Percentiles rank a stretch among this genome's conserved stretches.
Conservation (phyloP, 1,140 invertebrate species). For the Cephus cinctus region DNA sequence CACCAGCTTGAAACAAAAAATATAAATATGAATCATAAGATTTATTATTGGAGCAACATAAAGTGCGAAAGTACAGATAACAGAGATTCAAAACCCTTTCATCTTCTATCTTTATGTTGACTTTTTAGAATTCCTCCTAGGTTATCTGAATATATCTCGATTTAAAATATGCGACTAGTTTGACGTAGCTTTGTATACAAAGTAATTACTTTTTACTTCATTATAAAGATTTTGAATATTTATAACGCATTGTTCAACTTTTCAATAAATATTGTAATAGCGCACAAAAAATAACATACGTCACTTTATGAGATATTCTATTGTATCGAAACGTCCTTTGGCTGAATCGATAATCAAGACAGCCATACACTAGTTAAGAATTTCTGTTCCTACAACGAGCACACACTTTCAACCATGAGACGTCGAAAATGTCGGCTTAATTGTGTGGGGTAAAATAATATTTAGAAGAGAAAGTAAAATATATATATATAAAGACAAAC, state of each 20-base stretch:
- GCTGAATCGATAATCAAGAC: slow-evolving; percentile 16
- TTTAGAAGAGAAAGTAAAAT: neutral
- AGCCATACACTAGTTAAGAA: slow-evolving; percentile 28
- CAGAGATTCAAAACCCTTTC: too few relatives aligned
- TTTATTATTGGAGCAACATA: too few relatives aligned
- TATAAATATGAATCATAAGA: too few relatives aligned
- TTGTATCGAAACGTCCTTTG: slow-evolving; percentile 33
- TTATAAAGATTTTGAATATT: too few relatives aligned
- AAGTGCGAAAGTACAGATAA: neutral
- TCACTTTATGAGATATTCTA: neutral
- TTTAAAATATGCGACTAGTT: too few relatives aligned
- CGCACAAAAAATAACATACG: neutral
- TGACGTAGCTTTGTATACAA: too few relatives aligned
- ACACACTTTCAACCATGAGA: slow-evolving; percentile 43
- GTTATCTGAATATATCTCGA: too few relatives aligned
- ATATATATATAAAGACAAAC: slow-evolving; percentile 45
- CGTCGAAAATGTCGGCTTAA: slow-evolving; percentile 53
- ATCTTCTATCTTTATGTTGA: too few relatives aligned
- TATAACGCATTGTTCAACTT: too few relatives aligned
- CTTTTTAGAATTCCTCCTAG: too few relatives aligned
- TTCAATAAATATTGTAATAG: too few relatives aligned
- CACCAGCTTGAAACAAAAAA: slow-evolving; percentile 67
- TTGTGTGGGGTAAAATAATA: slow-evolving; percentile 44
- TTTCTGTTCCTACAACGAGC: slow-evolving; percentile 57
- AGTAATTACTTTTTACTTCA: too few relatives aligned